Conservation (phyloP, 2,797 vertebrate genomes). For the Eleutherodactylus coqui region DNA sequence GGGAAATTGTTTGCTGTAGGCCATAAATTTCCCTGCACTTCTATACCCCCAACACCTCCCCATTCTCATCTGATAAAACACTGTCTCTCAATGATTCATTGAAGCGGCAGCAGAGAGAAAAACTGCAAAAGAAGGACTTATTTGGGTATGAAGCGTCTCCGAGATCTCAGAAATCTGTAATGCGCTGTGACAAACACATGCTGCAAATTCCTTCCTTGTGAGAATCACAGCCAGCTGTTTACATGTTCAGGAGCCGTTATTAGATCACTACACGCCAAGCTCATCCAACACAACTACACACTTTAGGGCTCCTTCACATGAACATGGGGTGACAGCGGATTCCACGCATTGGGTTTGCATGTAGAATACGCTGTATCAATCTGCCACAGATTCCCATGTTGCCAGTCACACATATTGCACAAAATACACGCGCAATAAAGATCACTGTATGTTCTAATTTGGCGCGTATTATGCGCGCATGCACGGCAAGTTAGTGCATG, state of each 20-base stretch:
- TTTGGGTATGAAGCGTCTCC: slow-evolving; percentile 47
- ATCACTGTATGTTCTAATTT: no score
- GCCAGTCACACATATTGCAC: no score
- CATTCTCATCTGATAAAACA: not conserved
- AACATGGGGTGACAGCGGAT: no score
- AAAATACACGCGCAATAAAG: no score
- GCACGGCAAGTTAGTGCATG: no score
- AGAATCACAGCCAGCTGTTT: slow-evolving; percentile 59
- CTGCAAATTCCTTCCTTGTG: slow-evolving; percentile 58
- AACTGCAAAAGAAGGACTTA: slow-evolving; percentile 52
- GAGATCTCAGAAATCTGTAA: slow-evolving; percentile 42
- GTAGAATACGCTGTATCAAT: no score
- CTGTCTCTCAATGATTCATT: slow-evolving; percentile 22
- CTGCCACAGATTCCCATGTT: no score
- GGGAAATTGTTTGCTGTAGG: not conserved
- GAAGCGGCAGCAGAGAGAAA: slow-evolving; percentile 17
- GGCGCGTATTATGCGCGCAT: no score
- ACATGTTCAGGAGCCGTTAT: not conserved
- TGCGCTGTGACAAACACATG: slow-evolving; percentile 59
- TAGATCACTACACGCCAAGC: not conserved
- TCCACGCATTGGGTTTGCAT: no score
- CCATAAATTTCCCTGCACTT: not conserved
- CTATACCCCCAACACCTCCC: not conserved
- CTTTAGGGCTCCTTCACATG: no score
- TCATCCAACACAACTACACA: not conserved